Conservation (phyloP, 2,888 invertebrate genomes). For the Psylliodes chrysocephalus region DNA sequence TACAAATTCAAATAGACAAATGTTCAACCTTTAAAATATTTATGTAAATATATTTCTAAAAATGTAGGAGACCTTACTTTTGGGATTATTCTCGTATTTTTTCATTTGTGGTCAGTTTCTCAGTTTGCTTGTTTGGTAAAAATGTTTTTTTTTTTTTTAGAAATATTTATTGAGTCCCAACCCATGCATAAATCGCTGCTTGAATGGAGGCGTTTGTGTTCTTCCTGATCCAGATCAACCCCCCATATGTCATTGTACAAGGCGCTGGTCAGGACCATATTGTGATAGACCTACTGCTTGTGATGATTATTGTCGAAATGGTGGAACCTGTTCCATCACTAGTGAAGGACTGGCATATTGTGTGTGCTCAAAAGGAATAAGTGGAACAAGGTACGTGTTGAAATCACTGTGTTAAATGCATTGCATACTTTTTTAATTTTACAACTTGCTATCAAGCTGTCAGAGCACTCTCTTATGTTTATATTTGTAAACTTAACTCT, state of each 20-base stretch:
- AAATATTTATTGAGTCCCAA: slow-evolving; percentile 69
- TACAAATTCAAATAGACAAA: no score
- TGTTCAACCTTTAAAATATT: no score
- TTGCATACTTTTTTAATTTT: no score
- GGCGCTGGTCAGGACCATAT: slow-evolving; percentile 68
- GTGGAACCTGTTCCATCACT: slow-evolving; percentile 66
- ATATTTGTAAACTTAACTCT: no score
- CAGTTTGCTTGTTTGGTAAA: no score
- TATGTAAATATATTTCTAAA: no score
- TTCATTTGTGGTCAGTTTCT: no score
- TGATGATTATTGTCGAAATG: slow-evolving; percentile 66
- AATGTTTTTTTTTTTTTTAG: slow-evolving; percentile 45
- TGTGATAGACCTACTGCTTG: slow-evolving; percentile 68
- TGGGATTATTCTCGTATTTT: no score
- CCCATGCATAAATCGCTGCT: slow-evolving; percentile 70
- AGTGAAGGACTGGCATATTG: slow-evolving; percentile 61
- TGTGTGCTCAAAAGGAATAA: slow-evolving; percentile 63
- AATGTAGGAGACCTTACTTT: no score
- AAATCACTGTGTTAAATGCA: no score
- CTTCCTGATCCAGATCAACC: slow-evolving; percentile 64
- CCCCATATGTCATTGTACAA: slow-evolving; percentile 69
- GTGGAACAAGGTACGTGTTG: slow-evolving; percentile 54
- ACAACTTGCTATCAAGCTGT: no score
- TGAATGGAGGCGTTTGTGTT: slow-evolving; percentile 71
- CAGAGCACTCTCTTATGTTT: no score